Base-by-base conservation (phyloP, 1,140 invertebrate genomes). In the Pseudomyrmex pallidus region DNA sequence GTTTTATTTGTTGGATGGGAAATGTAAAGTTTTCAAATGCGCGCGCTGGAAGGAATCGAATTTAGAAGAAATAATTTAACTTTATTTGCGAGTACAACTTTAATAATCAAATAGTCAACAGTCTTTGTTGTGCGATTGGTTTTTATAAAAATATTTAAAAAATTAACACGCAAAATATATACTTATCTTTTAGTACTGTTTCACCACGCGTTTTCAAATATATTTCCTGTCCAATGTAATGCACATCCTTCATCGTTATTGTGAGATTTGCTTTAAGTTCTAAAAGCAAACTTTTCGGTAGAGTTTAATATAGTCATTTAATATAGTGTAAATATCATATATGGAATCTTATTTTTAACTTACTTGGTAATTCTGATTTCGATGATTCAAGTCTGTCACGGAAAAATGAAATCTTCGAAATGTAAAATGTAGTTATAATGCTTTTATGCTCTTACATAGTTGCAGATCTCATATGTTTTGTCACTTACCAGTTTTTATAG, bases 101-200 rank as follows among this genome's bases (percentile, higher is more conserved):
- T 17, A 44, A 72, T 72, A 80, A 80, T 80, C 66, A 80, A 80
- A 70, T 70, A 35, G 61, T 72, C 5, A 2, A 70, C 13, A 8
- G 0, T 35, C 35, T 17, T 78, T 1, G 44, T 70, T 20, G 12
- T 68, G 9, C 35, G 35, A 5, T 35, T 35, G 50, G 13, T 2
- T 13, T 66, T 66, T 59, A 56, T 50, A 25, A 59, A 56, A 72
- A 80, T 70, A 17, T 20, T 20, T 20, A 59, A 17, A 59, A 12
- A 48, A 25, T 50, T 46, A 1, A 15, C 15, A 12, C 20, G 15
- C 15, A 12, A 59, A 61, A 67, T 44, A 67, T 48, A 4, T 59
- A 4, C 25, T 25, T 25, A 17, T 35, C 12, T 13, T 15, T 2
- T 48, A 59, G 46, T 48, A 59, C 22, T 12, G 10, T 66, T 35